Conservation (phyloP, 2,113 vertebrate species). For the Sylvia atricapilla region DNA sequence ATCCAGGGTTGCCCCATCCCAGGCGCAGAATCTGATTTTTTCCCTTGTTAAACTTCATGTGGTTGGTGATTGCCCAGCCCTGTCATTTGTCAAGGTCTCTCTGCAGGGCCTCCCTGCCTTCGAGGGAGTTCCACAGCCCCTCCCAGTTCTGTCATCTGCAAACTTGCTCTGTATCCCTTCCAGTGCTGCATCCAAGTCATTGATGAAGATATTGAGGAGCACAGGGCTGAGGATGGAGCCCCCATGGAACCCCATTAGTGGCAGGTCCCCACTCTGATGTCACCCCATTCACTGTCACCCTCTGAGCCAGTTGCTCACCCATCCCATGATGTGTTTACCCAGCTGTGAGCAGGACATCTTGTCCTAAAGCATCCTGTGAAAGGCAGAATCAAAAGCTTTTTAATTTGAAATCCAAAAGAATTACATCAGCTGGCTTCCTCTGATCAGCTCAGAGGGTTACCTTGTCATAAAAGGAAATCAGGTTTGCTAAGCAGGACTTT, state of each 20-base stretch:
- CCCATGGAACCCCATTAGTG: neutral
- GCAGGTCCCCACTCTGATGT: neutral
- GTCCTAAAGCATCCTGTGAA: neutral
- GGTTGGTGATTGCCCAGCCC: neutral
- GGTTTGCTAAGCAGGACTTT: neutral
- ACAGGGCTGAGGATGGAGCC: neutral
- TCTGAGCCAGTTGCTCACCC: neutral
- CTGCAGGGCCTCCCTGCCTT: neutral
- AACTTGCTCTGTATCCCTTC: neutral
- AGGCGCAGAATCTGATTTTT: neutral
- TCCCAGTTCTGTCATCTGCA: neutral
- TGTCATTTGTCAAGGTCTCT: neutral
- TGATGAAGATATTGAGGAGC: neutral
- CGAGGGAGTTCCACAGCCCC: neutral
- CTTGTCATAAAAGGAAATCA: neutral
- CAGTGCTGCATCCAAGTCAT: neutral
- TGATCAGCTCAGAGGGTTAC: neutral
- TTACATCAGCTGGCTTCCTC: neutral
- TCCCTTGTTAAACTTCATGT: neutral
- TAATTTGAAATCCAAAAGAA: neutral
- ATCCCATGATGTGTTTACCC: neutral
- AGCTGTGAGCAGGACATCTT: neutral
- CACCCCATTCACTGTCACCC: neutral
- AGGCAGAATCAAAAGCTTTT: fast-evolving
- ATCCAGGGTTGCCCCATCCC: neutral